Evolutionary conservation across 2,888 invertebrate species (phyloP), one percentile per base, ranked within the genome.

Genomic region (Octodonta nipae): DNA sequence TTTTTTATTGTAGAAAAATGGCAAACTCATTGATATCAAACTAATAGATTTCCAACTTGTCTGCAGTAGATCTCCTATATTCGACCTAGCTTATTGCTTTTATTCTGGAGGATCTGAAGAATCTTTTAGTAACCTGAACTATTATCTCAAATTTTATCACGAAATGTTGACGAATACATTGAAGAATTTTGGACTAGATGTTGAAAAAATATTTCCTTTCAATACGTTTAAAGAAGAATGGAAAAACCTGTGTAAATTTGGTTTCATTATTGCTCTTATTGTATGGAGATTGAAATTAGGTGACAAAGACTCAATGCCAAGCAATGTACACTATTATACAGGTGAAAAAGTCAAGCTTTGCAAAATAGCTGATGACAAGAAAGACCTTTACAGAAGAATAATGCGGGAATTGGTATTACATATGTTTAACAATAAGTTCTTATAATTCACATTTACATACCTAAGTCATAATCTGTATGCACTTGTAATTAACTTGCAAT

Each of bases 111-210:
- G 31, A 6, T 27, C 26, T 5, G 30, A 31, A 20, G 20, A 29
- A n/a, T 32, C 28, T 15, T 26, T 42, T 8, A 32, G 34, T 26
- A 13, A 27, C 6, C 22, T 42, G 10, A 35, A 42, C 6, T 4
- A 28, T 6, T 35, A 39, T 13, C 31, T 42, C 1, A 33, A 32
- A 29, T 17, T 42, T 3, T 42, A 42, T 25, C 37, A 42, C 15
- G 17, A 33, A 11, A 28, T 22, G 20, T 25, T 42, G 8, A 10
- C 34, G 3, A 15, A 29, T 8, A 32, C 15, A 6, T 13, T 33
- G 4, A 14, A 14, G 15, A 8, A 27, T 4, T 30, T 34, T 8
- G 34, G 33, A 10, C 17, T 13, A n/a, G 28, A 32, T 27, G 11
- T 36, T 1, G 28, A 38, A 2, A 26, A 31, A 15, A 7, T 35